Evolutionary conservation across 2,888 invertebrate genomes (phyloP).

Genomic region (Lydus trimaculatus): DNA sequence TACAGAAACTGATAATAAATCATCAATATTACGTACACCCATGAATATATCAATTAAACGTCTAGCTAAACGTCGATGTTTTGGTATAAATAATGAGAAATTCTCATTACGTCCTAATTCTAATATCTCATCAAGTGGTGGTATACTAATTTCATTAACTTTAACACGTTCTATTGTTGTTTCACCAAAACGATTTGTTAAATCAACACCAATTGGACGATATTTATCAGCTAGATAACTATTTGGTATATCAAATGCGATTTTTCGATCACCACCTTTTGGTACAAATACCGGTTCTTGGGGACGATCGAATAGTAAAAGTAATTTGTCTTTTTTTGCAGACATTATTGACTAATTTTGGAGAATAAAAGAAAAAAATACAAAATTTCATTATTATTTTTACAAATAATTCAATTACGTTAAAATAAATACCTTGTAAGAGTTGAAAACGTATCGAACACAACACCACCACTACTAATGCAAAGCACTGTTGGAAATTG

Average conservation of each 20-base stretch:
- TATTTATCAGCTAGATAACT: slow-evolving; percentile 67
- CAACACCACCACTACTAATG: too few species aligned
- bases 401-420: too few species aligned
- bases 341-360: not conserved
- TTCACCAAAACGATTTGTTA: slow-evolving; percentile 69
- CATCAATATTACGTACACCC: slow-evolving; percentile 74
- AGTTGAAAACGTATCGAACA: too few species aligned
- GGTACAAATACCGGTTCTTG: slow-evolving; percentile 78
- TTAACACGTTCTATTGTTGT: slow-evolving; percentile 64
- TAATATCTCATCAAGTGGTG: slow-evolving; percentile 66
- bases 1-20: slow-evolving; percentile 73
- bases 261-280: slow-evolving; percentile 72
- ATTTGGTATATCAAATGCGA: slow-evolving; percentile 68
- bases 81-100: slow-evolving; percentile 78
- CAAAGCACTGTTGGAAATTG: too few species aligned
- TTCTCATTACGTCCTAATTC: slow-evolving; percentile 67
- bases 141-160: slow-evolving; percentile 64
- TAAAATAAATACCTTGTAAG: too few species aligned
- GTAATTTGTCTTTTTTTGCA: slow-evolving; percentile 19
- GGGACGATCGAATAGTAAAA: slow-evolving; percentile 76
- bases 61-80: slow-evolving; percentile 74
- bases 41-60: slow-evolving; percentile 74
- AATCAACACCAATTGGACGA: slow-evolving; percentile 64
- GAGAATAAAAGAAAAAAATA: too few species aligned
- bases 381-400: too few species aligned